These are phyloP conservation scores for Maniola jurtina DNA, from an alignment of 1,140 invertebrate genomes.

Conservation along the genomic window DNA sequence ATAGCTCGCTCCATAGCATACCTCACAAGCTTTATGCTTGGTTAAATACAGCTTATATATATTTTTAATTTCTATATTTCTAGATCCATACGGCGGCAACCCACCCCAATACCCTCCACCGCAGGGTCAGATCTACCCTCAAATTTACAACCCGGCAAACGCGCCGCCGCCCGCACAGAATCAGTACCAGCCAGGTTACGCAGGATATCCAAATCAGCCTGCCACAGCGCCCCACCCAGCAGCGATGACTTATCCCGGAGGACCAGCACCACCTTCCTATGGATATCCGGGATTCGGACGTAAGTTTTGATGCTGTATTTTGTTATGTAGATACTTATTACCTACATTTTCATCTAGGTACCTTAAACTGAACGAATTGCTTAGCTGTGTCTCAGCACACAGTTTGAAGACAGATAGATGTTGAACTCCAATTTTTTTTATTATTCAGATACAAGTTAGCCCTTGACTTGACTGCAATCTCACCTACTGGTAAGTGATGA, in stretches of 20 bases:
- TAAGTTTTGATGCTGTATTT: constrained; percentile 10
- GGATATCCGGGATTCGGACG: constrained; percentile 35
- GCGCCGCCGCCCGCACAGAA: constrained; percentile 45
- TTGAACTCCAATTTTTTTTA: too few relatives aligned
- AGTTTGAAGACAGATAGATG: too few relatives aligned
- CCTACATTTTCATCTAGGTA: too few relatives aligned
- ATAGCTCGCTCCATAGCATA: too few relatives aligned
- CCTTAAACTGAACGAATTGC: too few relatives aligned
- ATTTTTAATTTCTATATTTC: constrained; percentile 19
- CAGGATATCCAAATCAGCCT: constrained; percentile 40
- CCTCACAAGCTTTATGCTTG: too few relatives aligned
- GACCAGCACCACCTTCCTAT: constrained; percentile 41
- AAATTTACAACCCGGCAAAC: constrained; percentile 54
- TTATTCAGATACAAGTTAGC: too few relatives aligned
- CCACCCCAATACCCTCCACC: constrained; percentile 54
- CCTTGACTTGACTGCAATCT: too few relatives aligned
- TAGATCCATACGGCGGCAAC: constrained; percentile 55
- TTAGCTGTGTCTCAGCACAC: too few relatives aligned
- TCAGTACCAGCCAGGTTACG: constrained; percentile 46
- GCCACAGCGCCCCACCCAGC: constrained; percentile 38
- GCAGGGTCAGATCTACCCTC: constrained; percentile 57
- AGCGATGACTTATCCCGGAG: constrained; percentile 54
- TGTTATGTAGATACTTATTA: background rate
- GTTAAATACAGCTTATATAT: too few relatives aligned
- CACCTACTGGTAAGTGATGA: too few relatives aligned